Conservation (phyloP, 2,888 invertebrate species). For the Drosophila eohydei region DNA sequence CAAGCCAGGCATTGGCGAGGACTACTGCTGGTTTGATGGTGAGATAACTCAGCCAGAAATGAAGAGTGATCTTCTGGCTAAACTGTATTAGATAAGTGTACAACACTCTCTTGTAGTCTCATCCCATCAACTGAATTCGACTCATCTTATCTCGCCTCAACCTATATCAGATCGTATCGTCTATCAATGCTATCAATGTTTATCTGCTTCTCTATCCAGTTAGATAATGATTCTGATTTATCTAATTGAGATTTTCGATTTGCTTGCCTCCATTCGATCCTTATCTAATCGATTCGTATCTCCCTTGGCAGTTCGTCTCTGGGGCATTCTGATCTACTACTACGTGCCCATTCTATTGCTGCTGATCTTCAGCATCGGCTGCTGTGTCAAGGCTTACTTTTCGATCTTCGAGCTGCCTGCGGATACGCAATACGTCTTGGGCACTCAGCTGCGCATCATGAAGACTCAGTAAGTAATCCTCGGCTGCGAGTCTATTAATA, state of each 20-base stretch:
- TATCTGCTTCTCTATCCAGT: no score
- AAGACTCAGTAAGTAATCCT: conserved; percentile 69
- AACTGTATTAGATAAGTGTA: no score
- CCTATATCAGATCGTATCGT: no score
- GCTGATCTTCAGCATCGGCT: conserved; percentile 65
- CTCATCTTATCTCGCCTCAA: no score
- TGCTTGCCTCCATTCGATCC: neutral
- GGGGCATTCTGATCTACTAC: conserved; percentile 78
- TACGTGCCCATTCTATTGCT: conserved; percentile 70
- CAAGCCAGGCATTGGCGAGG: conserved; percentile 79
- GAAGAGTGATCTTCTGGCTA: neutral
- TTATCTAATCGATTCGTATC: neutral
- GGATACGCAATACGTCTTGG: conserved; percentile 66
- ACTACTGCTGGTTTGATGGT: conserved; percentile 80
- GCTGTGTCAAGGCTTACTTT: conserved; percentile 70
- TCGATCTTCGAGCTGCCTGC: conserved; percentile 64
- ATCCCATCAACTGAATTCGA: no score
- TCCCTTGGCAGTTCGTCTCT: conserved; percentile 68
- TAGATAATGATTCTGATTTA: neutral
- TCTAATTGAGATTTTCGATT: neutral
- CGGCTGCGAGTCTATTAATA: neutral
- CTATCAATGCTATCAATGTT: no score
- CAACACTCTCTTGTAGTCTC: no score
- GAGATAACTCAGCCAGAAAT: neutral
- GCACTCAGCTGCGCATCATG: conserved; percentile 67